These are phyloP conservation scores for Lytechinus pictus DNA, from an alignment of 35 echinoderm and acorn worm genomes.

Conservation along the genomic window DNA sequence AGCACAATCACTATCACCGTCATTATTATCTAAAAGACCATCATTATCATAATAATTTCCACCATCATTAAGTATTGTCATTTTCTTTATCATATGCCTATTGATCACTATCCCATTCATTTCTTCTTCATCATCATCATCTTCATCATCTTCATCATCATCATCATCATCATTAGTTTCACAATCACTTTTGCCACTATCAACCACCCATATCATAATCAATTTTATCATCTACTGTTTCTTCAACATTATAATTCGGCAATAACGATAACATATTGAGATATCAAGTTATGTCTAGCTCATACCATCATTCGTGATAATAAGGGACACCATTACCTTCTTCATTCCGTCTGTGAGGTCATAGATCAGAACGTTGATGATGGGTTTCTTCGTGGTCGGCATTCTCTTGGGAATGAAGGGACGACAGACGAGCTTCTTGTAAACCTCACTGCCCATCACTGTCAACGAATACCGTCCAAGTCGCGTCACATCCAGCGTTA, in stretches of 20 bases:
- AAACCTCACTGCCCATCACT: slow-evolving; percentile 18
- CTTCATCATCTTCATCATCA: too few species aligned
- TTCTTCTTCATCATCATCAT: too few species aligned
- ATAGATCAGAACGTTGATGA: slow-evolving; percentile 22
- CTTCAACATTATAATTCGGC: neutral
- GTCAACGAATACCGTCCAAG: neutral
- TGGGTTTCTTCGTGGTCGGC: slow-evolving; percentile 26
- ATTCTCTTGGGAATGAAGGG: slow-evolving; percentile 6
- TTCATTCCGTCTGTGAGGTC: slow-evolving; percentile 23
- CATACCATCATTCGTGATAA: neutral
- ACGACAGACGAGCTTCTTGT: neutral
- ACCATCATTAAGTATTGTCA: too few species aligned
- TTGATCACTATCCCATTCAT: too few species aligned
- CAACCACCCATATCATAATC: neutral
- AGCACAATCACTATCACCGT: too few species aligned
- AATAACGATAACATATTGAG: too few species aligned
- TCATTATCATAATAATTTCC: too few species aligned
- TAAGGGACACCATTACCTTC: neutral
- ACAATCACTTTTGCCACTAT: too few species aligned
- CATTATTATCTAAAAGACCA: too few species aligned
- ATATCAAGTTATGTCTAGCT: neutral
- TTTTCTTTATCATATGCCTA: too few species aligned
- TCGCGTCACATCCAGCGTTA: neutral
- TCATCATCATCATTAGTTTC: too few species aligned
- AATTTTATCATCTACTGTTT: neutral